Conservation (phyloP, 2,888 invertebrate genomes). For the Oscheius onirici region DNA sequence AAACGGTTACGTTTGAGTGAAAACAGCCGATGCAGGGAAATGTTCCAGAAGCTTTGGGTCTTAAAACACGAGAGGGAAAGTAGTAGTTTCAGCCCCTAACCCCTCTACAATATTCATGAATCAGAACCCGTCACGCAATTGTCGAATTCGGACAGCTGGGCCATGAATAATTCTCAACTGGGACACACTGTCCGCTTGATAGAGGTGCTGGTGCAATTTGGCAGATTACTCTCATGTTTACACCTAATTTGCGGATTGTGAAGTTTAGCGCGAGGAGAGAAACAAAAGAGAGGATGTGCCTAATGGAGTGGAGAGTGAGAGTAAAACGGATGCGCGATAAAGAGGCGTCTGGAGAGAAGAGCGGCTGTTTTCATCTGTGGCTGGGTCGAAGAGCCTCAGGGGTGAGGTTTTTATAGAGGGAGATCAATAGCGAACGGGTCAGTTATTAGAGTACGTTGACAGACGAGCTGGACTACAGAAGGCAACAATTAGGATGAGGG, state of each 20-base stretch:
- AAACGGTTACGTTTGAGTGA: no score
- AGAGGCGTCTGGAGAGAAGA: constrained; percentile 16
- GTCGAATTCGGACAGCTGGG: constrained; percentile 26
- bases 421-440: constrained; percentile 26
- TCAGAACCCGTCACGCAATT: constrained; percentile 32
- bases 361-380: constrained; percentile 29
- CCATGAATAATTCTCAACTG: constrained; percentile 8
- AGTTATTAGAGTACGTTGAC: no score
- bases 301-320: constrained; percentile 18
- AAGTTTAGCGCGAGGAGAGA: background rate
- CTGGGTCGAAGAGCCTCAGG: constrained; percentile 24
- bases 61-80: no score
- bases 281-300: background rate
- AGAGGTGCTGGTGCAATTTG: no score
- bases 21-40: no score
- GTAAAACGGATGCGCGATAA: constrained; percentile 2
- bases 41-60: no score
- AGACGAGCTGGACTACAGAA: background rate
- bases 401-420: constrained; percentile 14
- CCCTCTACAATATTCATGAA: constrained; percentile 25
- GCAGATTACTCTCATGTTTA: no score
- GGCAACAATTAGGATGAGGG: no score
- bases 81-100: no score
- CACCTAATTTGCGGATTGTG: no score
- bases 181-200: no score